Conservation (phyloP, 2,113 vertebrate species). For the Otis tarda region DNA sequence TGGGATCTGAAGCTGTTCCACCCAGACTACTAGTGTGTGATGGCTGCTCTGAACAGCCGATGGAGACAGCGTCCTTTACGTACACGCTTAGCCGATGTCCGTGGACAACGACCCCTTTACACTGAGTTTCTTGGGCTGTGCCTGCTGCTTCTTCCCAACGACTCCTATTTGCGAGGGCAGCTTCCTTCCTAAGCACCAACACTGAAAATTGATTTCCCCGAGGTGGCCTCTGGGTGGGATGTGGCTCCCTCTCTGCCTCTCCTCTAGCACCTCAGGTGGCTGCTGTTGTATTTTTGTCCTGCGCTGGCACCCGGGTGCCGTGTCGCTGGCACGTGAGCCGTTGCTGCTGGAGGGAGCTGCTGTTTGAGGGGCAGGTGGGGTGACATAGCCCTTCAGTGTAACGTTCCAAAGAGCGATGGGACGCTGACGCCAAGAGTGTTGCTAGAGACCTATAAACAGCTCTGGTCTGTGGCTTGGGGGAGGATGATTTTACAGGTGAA, state of each 20-base stretch:
- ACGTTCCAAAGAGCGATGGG: background rate
- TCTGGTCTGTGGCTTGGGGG: background rate
- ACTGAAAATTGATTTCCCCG: background rate
- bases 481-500: slow-evolving; percentile 16
- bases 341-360: background rate
- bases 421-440: background rate
- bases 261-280: background rate
- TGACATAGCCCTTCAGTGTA: background rate
- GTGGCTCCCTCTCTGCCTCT: background rate
- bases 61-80: background rate
- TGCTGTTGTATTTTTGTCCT: background rate
- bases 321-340: background rate
- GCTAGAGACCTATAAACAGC: background rate
- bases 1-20: background rate
- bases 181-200: background rate
- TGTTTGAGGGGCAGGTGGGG: background rate
- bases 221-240: background rate
- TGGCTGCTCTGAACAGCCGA: background rate
- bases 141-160: background rate
- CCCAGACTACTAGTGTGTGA: fast-evolving
- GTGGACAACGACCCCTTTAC: fast-evolving
- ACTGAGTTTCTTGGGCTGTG: background rate
- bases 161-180: background rate
- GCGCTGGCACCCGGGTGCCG: background rate
- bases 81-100: fast-evolving